These are phyloP conservation scores for Eudyptes chrysolophus DNA, from an alignment of 2,113 vertebrate species.

Conservation along the genomic window DNA sequence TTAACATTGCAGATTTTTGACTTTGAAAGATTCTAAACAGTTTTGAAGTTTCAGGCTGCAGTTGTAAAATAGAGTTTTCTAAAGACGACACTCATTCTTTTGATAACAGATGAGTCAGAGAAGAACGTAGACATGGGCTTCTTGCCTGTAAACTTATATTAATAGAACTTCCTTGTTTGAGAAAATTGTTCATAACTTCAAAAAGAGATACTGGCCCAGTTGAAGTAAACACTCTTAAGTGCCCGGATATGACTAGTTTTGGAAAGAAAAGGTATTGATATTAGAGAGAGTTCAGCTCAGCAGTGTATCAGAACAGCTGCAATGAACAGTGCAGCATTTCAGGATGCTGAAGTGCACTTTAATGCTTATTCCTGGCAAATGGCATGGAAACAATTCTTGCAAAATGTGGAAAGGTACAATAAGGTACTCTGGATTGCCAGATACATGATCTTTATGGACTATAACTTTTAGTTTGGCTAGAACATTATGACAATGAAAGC, in stretches of 20 bases:
- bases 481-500: neutral
- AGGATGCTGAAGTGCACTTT: neutral
- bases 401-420: neutral
- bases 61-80: constrained; percentile 19
- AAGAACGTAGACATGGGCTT: neutral
- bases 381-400: neutral
- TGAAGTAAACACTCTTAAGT: constrained; percentile 24
- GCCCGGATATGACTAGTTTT: neutral
- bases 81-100: neutral
- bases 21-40: constrained; percentile 5
- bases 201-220: neutral
- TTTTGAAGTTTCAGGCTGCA: constrained; percentile 34
- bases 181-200: constrained; percentile 22
- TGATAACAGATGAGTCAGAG: constrained; percentile 50
- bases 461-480: neutral
- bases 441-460: neutral
- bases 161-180: constrained; percentile 57
- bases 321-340: neutral
- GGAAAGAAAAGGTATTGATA: constrained; percentile 9
- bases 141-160: constrained; percentile 32
- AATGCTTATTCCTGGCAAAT: neutral
- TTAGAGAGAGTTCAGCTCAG: neutral
- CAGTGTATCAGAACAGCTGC: neutral
- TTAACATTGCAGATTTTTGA: neutral
- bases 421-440: neutral